These are phyloP conservation scores for Meiosimyza decipiens DNA, from an alignment of 2,888 invertebrate genomes.

Conservation along the genomic window DNA sequence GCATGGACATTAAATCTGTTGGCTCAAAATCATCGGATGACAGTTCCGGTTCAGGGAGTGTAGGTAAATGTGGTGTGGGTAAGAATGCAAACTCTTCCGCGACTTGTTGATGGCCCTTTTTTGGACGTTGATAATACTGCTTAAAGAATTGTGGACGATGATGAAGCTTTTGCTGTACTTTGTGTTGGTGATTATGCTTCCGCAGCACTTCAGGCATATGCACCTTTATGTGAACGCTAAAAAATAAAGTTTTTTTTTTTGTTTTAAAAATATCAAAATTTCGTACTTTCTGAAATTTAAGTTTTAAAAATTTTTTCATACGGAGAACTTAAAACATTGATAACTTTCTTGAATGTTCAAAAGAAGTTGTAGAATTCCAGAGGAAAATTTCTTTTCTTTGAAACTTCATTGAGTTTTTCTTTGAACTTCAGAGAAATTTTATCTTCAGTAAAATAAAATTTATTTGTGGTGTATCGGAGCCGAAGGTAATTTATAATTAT, in stretches of 20 bases:
- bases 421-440: too few relatives aligned
- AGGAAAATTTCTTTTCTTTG: too few relatives aligned
- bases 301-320: too few relatives aligned
- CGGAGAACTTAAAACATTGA: too few relatives aligned
- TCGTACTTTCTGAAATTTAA: too few relatives aligned
- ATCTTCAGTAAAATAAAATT: too few relatives aligned
- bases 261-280: too few relatives aligned
- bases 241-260: neutral
- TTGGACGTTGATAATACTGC: neutral
- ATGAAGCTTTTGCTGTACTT: slow-evolving; percentile 26
- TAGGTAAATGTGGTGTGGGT: slow-evolving; percentile 40
- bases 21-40: slow-evolving; percentile 33
- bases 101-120: slow-evolving; percentile 27
- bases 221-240: slow-evolving; percentile 59
- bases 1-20: slow-evolving; percentile 24
- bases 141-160: neutral
- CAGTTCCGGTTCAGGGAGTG: slow-evolving; percentile 52
- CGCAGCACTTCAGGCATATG: slow-evolving; percentile 58
- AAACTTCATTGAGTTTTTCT: too few relatives aligned
- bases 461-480: too few relatives aligned
- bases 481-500: too few relatives aligned
- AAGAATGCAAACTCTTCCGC: slow-evolving; percentile 17
- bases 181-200: slow-evolving; percentile 45
- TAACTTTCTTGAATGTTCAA: too few relatives aligned
- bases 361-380: too few relatives aligned